Conservation (phyloP, 2,113 vertebrate genomes). For the Pavo muticus region DNA sequence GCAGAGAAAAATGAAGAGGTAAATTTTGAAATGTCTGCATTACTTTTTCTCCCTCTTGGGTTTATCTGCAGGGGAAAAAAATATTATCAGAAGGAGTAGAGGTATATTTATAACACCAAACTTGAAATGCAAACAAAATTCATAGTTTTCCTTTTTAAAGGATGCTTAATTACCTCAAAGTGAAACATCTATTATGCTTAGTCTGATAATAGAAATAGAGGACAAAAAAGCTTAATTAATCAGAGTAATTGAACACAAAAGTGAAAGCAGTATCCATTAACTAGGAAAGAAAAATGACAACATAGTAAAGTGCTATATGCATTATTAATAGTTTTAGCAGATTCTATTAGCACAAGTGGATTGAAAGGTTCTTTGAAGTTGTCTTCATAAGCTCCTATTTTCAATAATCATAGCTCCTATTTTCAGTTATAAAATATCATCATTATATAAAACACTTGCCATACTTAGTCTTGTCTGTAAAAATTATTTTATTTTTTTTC, state of each 20-base stretch:
- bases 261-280: constrained; percentile 62
- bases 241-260: constrained; percentile 45
- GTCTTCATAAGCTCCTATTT: constrained; percentile 36
- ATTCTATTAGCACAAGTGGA: constrained; percentile 58
- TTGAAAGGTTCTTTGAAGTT: constrained; percentile 56
- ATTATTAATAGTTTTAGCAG: constrained; percentile 71
- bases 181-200: constrained; percentile 45
- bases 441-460: background rate
- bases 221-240: constrained; percentile 62
- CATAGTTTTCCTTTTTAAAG: constrained; percentile 31
- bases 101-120: constrained; percentile 27
- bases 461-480: background rate
- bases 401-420: constrained; percentile 38
- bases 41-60: background rate
- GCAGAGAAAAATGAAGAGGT: background rate
- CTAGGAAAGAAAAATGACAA: constrained; percentile 55
- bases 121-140: constrained; percentile 31
- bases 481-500: constrained; percentile 24
- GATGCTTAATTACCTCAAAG: constrained; percentile 47
- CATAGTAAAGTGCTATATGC: constrained; percentile 32
- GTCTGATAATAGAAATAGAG: constrained; percentile 35
- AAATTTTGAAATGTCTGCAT: background rate
- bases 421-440: constrained; percentile 25
- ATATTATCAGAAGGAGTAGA: background rate
- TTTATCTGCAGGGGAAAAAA: background rate